Base-by-base conservation (phyloP, 2,113 vertebrate genomes). In the Tragelaphus imberbis region DNA sequence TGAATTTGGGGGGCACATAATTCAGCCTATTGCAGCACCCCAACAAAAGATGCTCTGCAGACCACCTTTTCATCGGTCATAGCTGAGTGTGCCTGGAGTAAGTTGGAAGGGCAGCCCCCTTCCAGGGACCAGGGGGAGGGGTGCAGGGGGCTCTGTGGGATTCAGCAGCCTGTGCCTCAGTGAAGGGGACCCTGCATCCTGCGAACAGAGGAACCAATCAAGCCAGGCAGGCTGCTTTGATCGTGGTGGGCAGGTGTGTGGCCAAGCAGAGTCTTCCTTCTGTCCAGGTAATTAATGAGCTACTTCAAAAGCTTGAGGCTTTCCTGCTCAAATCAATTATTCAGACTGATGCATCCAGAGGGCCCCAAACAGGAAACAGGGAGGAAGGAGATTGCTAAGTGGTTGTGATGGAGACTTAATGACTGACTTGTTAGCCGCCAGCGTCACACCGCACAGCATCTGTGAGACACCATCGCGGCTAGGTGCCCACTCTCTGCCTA, bases 301-400 rank as follows among this genome's bases (percentile, higher is more conserved):
- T 53, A 51, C 87, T 36, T 90, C 88, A 88, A 58, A 65, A 61
- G 56, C 90, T 58, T 28, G 55, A 88, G 85, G 79, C 68, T 84
- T 56, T 19, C 44, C 91, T 93, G 95, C 94, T 49, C 97, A 27
- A 84, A 96, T 97, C 89, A 97, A 27, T 98, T 97, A 96, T 96
- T 97, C 94, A 59, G 63, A 55, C 59, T 11, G 47, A 7, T 0
- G 36, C 86, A 68, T 40, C 84, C 90, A 30, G 63, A 82, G 92
- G 97, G 95, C 91, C 89, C 30, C 30, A 68, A 91, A 81, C 90
- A 61, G 94, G 90, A 92, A 68, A 36, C 13, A 36, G 95, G 84
- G 33, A 40, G 92, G 79, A 65, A 86, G 81, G 88, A 27, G 1
- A 44, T 80, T 84, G 96, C 55, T 12, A 49, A 97, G 92, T 87